Evolutionary conservation across 2,113 vertebrate genomes (phyloP).

Genomic region (Meleagris gallopavo): DNA sequence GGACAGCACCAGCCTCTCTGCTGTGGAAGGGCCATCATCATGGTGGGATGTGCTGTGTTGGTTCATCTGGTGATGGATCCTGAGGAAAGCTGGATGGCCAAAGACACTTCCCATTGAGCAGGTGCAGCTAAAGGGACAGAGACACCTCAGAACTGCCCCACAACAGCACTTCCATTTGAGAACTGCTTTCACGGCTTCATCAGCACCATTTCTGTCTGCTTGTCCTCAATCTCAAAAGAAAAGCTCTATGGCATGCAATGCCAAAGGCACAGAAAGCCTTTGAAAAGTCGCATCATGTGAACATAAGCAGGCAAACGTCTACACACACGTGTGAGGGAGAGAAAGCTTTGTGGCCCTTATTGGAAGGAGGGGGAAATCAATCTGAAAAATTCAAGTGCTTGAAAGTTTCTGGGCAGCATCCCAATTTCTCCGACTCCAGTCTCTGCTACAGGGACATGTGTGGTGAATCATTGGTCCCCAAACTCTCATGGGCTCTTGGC

Average conservation of each 20-base stretch:
- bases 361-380: neutral
- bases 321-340: neutral
- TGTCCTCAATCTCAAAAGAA: neutral
- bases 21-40: too few relatives aligned
- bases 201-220: neutral
- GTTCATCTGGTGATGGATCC: too few relatives aligned
- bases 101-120: neutral
- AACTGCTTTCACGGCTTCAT: neutral
- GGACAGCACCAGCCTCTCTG: too few relatives aligned
- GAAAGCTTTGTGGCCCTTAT: neutral
- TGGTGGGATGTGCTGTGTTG: too few relatives aligned
- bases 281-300: neutral
- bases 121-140: neutral
- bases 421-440: slow-evolving; percentile 10
- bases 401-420: slow-evolving; percentile 42
- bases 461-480: neutral
- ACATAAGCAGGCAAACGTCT: neutral
- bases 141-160: neutral
- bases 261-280: neutral
- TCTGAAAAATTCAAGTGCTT: slow-evolving; percentile 10
- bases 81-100: neutral
- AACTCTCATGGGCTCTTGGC: neutral
- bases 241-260: neutral
- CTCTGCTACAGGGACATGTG: neutral
- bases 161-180: neutral